Conservation (phyloP, 2,797 vertebrate genomes). For the Micromesistius poutassou region DNA sequence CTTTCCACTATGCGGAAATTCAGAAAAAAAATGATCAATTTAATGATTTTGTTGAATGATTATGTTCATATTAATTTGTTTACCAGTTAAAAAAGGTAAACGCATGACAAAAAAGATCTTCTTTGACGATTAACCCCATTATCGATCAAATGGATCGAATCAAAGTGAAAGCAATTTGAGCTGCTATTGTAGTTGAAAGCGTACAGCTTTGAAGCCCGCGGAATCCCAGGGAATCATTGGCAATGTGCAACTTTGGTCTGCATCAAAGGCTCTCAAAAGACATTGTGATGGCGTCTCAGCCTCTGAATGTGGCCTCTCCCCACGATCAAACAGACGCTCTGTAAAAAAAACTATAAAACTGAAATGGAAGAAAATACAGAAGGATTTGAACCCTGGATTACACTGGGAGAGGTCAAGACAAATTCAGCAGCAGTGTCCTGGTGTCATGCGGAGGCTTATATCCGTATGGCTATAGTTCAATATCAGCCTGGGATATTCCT, state of each 20-base stretch:
- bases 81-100: neutral
- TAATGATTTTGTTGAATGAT: too few species aligned
- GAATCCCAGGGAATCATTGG: neutral
- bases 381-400: neutral
- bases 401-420: neutral
- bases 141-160: neutral
- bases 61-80: too few species aligned
- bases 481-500: neutral
- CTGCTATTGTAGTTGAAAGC: neutral
- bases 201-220: neutral
- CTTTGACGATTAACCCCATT: neutral
- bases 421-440: neutral
- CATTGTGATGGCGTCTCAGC: neutral
- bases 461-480: neutral
- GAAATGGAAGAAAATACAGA: neutral
- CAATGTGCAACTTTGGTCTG: neutral
- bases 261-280: neutral
- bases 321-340: neutral
- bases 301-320: neutral
- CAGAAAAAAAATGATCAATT: neutral
- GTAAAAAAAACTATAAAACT: neutral
- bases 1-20: neutral
- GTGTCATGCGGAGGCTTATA: neutral
- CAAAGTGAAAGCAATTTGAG: neutral
- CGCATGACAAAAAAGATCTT: neutral